Evolutionary conservation across 2,888 invertebrate species (phyloP).

Genomic region (Bellardia bayeri): DNA sequence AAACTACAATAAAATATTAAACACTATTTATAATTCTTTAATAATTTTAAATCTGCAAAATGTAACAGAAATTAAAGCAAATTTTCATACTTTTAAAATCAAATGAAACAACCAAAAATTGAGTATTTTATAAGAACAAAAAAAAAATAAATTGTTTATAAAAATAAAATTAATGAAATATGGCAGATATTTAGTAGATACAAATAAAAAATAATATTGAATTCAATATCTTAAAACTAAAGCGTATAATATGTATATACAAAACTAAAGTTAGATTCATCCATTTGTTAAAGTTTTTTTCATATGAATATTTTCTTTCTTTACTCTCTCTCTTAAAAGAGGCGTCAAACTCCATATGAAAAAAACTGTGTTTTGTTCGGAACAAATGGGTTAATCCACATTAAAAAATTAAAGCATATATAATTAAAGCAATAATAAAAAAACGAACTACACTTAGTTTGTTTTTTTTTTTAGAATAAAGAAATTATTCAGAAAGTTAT

Average conservation of each 20-base stretch:
- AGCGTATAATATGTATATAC: background rate
- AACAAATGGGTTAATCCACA: too few relatives aligned
- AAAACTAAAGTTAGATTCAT: too few relatives aligned
- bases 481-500: too few relatives aligned
- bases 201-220: slow-evolving; percentile 11
- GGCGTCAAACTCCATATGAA: too few relatives aligned
- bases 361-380: too few relatives aligned
- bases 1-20: slow-evolving; percentile 3
- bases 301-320: too few relatives aligned
- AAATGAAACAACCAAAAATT: background rate
- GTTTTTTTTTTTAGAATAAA: too few relatives aligned
- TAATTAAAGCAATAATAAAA: too few relatives aligned
- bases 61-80: background rate
- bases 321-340: too few relatives aligned
- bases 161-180: slow-evolving; percentile 29
- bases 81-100: background rate
- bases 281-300: too few relatives aligned
- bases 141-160: background rate
- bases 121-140: slow-evolving; percentile 1
- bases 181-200: slow-evolving; percentile 58
- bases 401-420: background rate
- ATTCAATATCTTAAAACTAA: slow-evolving; percentile 14
- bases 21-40: background rate
- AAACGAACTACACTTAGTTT: too few relatives aligned
- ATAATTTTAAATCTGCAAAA: background rate